Evolutionary conservation across 2,797 vertebrate genomes (phyloP), one percentile per base, ranked within the genome.

Genomic region (Fistularia tabacaria): DNA sequence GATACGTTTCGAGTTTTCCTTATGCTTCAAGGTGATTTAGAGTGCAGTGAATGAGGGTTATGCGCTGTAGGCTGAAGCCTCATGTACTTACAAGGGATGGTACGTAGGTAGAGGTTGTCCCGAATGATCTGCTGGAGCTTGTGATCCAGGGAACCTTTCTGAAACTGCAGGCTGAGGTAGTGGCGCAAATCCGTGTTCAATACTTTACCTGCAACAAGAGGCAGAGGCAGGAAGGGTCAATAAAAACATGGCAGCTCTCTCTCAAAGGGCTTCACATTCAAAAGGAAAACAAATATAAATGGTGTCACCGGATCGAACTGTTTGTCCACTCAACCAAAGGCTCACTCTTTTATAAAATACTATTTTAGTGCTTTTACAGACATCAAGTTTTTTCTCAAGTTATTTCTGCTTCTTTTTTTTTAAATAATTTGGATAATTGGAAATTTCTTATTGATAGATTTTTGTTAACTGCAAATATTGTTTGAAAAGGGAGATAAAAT

Each of bases 71-170:
- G 7, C 12, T 11, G 55, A 7, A 0, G 6, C 7, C 14, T 0
- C 36, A 7, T 7, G 45, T 54, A 96, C 96, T 96, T 88, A 99
- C 97, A 99, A 69, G 97, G 97, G 83, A 99, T 98, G 76, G 97
- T 98, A 87, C 97, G 94, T 76, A 99, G 85, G 87, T 99, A 99
- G 78, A 99, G 94, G 86, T 99, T 99, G 87, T 99, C 97, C 81
- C 97, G 92, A 85, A 99, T 99, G 73, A 98, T 93, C 89, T 99
- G 97, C 77, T 99, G 97, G 9, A 99, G 94, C 81, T 98, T 98
- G 86, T 98, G 96, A 86, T 99, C 97, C 88, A 95, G 81, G 0
- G 95, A 98, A 80, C 96, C 97, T 84, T 98, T 98, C 90, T 98
- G 96, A 87, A 99, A 99, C 89, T 98, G 96, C 82, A 98, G 92